Evolutionary conservation across 2,888 invertebrate genomes (phyloP), one percentile per base, ranked within the genome.

Genomic region (Catocala sponsa): DNA sequence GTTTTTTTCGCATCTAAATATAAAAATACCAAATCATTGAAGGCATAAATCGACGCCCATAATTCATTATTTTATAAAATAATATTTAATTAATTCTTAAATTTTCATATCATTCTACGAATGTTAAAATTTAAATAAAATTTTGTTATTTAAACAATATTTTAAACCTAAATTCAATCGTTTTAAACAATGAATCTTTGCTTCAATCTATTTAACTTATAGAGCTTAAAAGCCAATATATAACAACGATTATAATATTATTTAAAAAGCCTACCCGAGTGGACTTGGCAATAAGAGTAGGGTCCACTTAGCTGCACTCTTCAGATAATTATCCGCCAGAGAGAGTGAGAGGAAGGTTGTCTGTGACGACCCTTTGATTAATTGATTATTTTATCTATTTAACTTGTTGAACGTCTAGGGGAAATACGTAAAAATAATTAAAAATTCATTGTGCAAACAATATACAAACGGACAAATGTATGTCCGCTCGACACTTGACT

Each of bases 201-300:
- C 35, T 38, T 38, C 35, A 38, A 38, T 38, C 35, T 38, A 38
- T 38, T 32, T 25, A 50, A 50, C 49, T 33, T 50, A 43, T 32
- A 53, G 32, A 43, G 33, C 53, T 53, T 44, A 12, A 43, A 53
- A 43, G 13, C 10, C 47, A 61, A 43, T 48, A 38, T 53, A 11
- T 47, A 35, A 63, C 70, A 76, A 61, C 63, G 73, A 68, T 59
- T 61, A 51, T 60, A 25, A 50, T 63, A 68, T 65, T 51, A 68
- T 60, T 38, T 51, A 55, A 42, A 6, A n/a, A 12, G 12, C 44
- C 12, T 6, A 44, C 12, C 4, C 4, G 6, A 6, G 4, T 12
- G 44, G 6, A 25, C 25, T 25, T 25, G 25, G 6, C 6, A 13
- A 46, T 15, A 5, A 15, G 7, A 9, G 46, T 46, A 9, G 4